Base-by-base conservation (phyloP, 2,888 invertebrate genomes). In the Agriopis aurantiaria region DNA sequence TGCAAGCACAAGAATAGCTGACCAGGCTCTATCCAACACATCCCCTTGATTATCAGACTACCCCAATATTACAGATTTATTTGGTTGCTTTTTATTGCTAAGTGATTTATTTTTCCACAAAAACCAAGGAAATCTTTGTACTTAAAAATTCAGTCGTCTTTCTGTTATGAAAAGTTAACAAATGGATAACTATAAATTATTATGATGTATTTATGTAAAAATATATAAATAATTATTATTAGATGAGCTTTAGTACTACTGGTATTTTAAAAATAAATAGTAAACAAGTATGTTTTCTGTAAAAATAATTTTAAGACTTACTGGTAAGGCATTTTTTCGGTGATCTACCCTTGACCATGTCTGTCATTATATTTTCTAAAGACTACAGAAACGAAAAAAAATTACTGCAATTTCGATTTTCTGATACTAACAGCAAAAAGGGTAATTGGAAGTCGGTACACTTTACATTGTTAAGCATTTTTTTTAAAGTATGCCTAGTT, bases 181-280 rank as follows among this genome's bases (percentile, higher is more conserved):
- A 52, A 52, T 17, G 10, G 43, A 43, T 43, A 33, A 33, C 8
- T 53, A 33, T 5, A 40, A 40, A 55, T 55, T 3, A n/a, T 8
- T 55, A n/a, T 40, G 40, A 40, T 57, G 17, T n/a, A 43, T 57
- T 57, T 43, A 41, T 57, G 43, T 57, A 43, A 43, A 43, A 43
- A 43, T 43, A 14, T 43, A 57, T 43, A 17, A 40, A 55, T 17
- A 43, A 43, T 52, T 8, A 14, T 14, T 14, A 52, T 33, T 33
- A 23, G 3, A 52, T 23, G 14, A 52, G 8, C 43, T 43, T 43
- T 43, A 52, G n/a, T 48, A 12, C 12, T 43, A 10, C 7, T 43
- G 43, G 9, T 10, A 43, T 10, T 9, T 52, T 0, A 8, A 23
- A 52, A 52, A 52, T 23, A 52, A 23, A 9, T 52, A 23, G 17